Evolutionary conservation across 2,797 vertebrate species (phyloP), one percentile per base, ranked within the genome.

Genomic region (Lacerta viridis): DNA sequence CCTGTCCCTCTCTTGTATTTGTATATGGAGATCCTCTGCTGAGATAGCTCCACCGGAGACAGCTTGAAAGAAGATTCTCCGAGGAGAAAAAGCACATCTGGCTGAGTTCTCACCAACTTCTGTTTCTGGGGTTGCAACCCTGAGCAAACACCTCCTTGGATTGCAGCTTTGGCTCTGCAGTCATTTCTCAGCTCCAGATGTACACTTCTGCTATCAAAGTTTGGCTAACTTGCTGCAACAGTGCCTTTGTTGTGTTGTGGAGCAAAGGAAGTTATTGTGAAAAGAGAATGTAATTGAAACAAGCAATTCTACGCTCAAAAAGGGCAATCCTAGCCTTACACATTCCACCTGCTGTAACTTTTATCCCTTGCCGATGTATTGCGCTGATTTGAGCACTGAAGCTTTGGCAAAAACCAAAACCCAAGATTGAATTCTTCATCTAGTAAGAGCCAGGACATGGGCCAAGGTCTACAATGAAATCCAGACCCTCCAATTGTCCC

Each of bases 41-140:
- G 87, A 84, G 66, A 78, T 78, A 66, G 36, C 66, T 69, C 43
- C 61, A 59, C 36, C 10, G 20, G 41, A 13, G 81, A 83, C 6
- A 86, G 61, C 61, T 86, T 78, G 87, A 5, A 75, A 79, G 33
- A 77, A 71, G 50, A 84, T 79, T 43, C n/a, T 80, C 50, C 82
- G 61, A 41, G 76, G 46, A 79, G 64, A 66, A 41, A 84, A 61
- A 41, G 46, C 36, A 64, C 33, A 69, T 61, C 81, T 84, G 82
- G 81, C 33, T 10, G 69, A n/a, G 27, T 72, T 88, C 64, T 72
- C 66, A 20, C 20, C 29, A 72, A 33, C 66, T 46, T 84, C 66
- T 43, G 39, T 59, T 88, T 84, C 64, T 69, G 61, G 18, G 23
- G 33, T 84, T 78, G 50, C 20, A 84, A 41, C 36, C 46, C 18